phyloP scores from a whole-genome alignment of 2,113 vertebrate genomes.

The Atractosteus spatula region DNA sequence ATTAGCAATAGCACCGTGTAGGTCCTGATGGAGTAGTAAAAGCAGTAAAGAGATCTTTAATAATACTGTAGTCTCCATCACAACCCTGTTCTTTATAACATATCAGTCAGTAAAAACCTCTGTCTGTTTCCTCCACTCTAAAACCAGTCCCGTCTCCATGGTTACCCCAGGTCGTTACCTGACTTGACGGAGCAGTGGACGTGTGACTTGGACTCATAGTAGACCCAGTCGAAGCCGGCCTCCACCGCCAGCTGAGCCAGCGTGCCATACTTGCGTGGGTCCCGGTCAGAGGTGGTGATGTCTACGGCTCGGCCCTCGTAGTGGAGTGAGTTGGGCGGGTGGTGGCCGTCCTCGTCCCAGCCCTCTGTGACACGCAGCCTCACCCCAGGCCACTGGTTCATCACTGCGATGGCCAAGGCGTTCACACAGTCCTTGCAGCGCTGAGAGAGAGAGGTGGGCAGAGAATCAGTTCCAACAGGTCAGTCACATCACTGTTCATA shows the following conservation, averaged over 20 bases:
- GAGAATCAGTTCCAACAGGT: background rate
- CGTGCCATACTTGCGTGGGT: conserved; percentile 89
- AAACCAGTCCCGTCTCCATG: no score
- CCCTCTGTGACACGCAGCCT: conserved; percentile 91
- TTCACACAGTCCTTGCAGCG: conserved; percentile 94
- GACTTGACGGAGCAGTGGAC: conserved; percentile 95
- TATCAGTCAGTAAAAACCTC: no score
- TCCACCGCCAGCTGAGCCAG: conserved; percentile 92
- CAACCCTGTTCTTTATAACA: no score
- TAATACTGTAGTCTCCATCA: no score
- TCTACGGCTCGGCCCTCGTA: conserved; percentile 96
- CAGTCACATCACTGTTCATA: background rate
- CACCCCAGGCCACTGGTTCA: conserved; percentile 96
- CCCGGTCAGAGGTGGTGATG: conserved; percentile 91
- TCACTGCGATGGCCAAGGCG: conserved; percentile 88
- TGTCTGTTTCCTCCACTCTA: no score
- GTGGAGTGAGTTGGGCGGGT: conserved; percentile 86
- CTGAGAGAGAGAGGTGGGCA: conserved; percentile 50
- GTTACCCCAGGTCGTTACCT: conserved; percentile 61
- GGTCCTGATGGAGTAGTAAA: no score
- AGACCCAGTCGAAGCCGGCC: conserved; percentile 97
- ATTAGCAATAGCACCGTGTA: no score
- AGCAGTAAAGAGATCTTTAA: no score
- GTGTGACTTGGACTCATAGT: conserved; percentile 94
- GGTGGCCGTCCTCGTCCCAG: conserved; percentile 96